Base-by-base conservation (phyloP, 1,140 invertebrate species). In the Coboldia fuscipes region DNA sequence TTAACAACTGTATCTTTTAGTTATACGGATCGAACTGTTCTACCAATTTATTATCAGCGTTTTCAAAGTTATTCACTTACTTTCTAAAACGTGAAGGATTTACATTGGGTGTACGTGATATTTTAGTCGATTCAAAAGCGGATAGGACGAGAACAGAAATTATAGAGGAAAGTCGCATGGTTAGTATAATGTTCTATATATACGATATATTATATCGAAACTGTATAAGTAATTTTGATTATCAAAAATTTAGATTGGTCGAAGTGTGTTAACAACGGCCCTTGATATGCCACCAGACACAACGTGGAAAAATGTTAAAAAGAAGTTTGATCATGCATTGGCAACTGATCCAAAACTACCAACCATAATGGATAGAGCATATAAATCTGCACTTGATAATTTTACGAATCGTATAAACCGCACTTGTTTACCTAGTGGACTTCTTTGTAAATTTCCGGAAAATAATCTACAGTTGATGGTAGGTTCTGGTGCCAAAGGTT, bases 391-490 rank as follows among this genome's bases (percentile, higher is more conserved):
- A 2, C 61, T 96, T 5, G 81, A 92, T 51, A 60, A 68, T 19
- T 78, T 74, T 42, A 94, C 86, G 27, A 93, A 97, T 48, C 65
- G 78, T 16, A 93, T 97, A 27, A 93, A 86, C 41, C 57, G 57
- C 36, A 63, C 60, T 3, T 92, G 84, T 54, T 60, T 97, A 33
- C 76, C 82, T 3, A 58, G 63, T 32, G 89, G 82, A 8, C 59
- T 99, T 10, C 54, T 89, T 2, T 73, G 75, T 39, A 70, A 74
- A 39, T 98, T 97, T 52, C 92, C 96, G 0, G 46, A 75, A 4
- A 99, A 99, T 57, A 94, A 96, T 61, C 66, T 99, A 3, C 92
- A 97, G 52, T 54, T 98, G 31, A 97, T 98, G 90, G 89, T 97
- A 1, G 71, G 90, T 48, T 94, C 94, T 10, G 96, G 96, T 30